These are phyloP conservation scores for Spheniscus humboldti DNA, from an alignment of 2,797 vertebrate genomes.

Conservation along the genomic window DNA sequence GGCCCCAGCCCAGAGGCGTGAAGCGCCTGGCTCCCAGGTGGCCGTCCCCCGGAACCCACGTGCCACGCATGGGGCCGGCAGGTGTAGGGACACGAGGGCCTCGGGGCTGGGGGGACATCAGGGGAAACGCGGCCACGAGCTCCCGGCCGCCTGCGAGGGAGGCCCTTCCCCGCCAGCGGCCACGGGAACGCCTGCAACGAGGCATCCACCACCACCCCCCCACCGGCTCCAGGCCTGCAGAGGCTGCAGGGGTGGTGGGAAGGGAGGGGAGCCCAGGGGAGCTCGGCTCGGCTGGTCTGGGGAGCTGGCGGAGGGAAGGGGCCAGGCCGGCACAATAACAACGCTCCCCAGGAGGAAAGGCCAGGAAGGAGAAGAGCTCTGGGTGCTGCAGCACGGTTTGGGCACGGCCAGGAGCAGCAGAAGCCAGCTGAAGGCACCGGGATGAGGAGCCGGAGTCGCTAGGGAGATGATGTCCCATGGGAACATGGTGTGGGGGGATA, in stretches of 20 bases:
- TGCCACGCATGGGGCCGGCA: neutral
- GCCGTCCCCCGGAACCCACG: rapidly evolving
- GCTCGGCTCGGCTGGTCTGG: rapidly evolving
- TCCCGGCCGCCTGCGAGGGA: neutral
- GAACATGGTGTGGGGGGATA: rapidly evolving
- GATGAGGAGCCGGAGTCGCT: neutral
- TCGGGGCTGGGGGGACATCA: neutral
- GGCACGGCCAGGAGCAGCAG: neutral
- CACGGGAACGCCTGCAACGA: neutral
- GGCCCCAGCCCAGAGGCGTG: neutral
- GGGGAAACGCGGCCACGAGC: neutral
- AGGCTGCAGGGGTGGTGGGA: neutral
- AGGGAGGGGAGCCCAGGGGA: neutral
- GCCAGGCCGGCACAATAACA: neutral
- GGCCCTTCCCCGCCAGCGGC: neutral
- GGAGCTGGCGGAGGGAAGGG: neutral
- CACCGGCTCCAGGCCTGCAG: neutral
- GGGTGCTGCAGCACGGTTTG: neutral
- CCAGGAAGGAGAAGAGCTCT: neutral
- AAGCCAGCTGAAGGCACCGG: neutral
- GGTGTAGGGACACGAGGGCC: rapidly evolving
- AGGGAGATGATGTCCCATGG: neutral
- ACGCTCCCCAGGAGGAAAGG: neutral
- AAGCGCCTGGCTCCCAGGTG: neutral
- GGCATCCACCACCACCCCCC: neutral